These are phyloP conservation scores for Agrilus planipennis DNA, from an alignment of 1,140 invertebrate genomes.

Conservation along the genomic window DNA sequence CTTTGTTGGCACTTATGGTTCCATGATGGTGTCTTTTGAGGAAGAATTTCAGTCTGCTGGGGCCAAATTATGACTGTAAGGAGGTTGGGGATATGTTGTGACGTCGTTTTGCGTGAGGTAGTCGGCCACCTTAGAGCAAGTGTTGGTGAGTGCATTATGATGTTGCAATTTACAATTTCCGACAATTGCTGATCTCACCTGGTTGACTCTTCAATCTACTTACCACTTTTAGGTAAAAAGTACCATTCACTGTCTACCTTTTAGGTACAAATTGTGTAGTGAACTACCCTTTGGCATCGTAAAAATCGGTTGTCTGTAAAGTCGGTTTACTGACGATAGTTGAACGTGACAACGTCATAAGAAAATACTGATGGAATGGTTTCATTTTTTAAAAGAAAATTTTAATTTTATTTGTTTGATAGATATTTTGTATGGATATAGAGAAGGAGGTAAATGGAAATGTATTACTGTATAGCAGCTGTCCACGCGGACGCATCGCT, in stretches of 20 bases:
- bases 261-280: not conserved
- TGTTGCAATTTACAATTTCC: slow-evolving; percentile 3
- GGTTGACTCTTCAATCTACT: not conserved
- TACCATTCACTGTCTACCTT: not conserved
- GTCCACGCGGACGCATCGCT: no score
- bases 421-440: no score
- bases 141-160: slow-evolving; percentile 1
- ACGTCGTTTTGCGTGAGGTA: slow-evolving; percentile 6
- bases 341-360: no score
- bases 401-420: no score
- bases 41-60: not conserved
- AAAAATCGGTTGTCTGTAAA: no score
- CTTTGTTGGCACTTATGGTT: no score
- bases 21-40: not conserved
- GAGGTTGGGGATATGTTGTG: slow-evolving; percentile 1
- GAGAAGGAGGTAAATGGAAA: no score
- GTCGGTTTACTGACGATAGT: no score
- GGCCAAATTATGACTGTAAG: not conserved
- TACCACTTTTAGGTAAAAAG: slow-evolving; percentile 1
- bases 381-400: no score
- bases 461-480: no score
- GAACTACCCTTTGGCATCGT: no score
- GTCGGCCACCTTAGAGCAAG: slow-evolving; percentile 5
- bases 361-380: no score
- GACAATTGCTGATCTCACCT: not conserved